phyloP scores from a whole-genome alignment of 2,888 invertebrate species.

The Tipula unca region DNA sequence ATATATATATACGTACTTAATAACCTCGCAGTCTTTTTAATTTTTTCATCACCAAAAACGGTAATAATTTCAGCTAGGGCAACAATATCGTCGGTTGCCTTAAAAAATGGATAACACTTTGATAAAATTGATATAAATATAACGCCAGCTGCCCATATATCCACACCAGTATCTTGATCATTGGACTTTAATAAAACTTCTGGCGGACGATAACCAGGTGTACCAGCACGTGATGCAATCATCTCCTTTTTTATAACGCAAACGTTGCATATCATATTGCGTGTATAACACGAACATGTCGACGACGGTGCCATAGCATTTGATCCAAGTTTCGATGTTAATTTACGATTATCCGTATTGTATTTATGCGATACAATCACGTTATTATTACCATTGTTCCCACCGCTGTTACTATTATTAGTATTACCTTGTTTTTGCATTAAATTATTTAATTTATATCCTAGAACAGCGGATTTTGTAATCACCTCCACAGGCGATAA shows the following conservation, averaged over 20 bases:
- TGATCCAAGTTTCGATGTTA: background rate
- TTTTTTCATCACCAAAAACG: slow-evolving; percentile 62
- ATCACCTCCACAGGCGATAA: slow-evolving; percentile 26
- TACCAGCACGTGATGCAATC: slow-evolving; percentile 74
- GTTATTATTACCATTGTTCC: background rate
- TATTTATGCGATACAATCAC: background rate
- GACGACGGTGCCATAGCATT: slow-evolving; percentile 21
- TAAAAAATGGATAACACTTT: slow-evolving; percentile 76
- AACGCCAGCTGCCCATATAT: slow-evolving; percentile 83
- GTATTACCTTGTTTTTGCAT: slow-evolving; percentile 24
- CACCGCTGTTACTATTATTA: background rate
- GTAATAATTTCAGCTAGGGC: slow-evolving; percentile 76
- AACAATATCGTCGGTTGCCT: slow-evolving; percentile 66
- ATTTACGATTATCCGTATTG: slow-evolving; percentile 17
- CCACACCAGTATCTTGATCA: slow-evolving; percentile 77
- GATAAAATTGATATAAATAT: slow-evolving; percentile 71
- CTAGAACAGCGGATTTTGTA: slow-evolving; percentile 29
- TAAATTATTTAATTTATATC: slow-evolving; percentile 28
- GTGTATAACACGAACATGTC: slow-evolving; percentile 59
- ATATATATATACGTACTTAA: slow-evolving; percentile 34
- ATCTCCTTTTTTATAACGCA: slow-evolving; percentile 56
- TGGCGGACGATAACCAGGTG: slow-evolving; percentile 82
- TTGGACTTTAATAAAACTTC: slow-evolving; percentile 72
- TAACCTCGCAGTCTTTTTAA: slow-evolving; percentile 57
- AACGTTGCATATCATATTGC: slow-evolving; percentile 57